phyloP scores from a whole-genome alignment of 2,797 vertebrate species.

The Masticophis lateralis region DNA sequence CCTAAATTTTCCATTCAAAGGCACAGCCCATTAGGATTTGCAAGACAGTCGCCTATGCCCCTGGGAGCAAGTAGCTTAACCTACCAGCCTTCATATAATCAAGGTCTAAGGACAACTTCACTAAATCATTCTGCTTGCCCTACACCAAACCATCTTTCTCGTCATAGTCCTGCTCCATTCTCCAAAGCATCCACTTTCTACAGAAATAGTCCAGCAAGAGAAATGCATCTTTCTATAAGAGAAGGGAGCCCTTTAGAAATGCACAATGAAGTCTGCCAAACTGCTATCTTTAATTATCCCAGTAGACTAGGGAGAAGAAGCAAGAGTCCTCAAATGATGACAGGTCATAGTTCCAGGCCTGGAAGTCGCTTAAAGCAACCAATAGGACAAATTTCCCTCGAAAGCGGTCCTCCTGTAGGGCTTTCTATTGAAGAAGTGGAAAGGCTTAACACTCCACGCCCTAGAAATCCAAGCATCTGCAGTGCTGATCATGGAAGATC shows the following conservation, averaged over 20 bases:
- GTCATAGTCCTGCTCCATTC: conserved; percentile 94
- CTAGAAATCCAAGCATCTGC: conserved; percentile 95
- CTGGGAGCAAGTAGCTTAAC: conserved; percentile 90
- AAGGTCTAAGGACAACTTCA: conserved; percentile 83
- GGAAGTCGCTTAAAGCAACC: conserved; percentile 94
- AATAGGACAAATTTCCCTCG: conserved; percentile 87
- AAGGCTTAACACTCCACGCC: conserved; percentile 93
- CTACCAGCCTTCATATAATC: conserved; percentile 89
- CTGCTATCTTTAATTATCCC: conserved; percentile 89
- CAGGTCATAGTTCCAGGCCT: conserved; percentile 81
- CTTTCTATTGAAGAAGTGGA: conserved; percentile 97
- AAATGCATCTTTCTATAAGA: conserved; percentile 86
- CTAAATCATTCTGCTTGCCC: conserved; percentile 89
- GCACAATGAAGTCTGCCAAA: conserved; percentile 84
- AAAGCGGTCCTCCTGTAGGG: conserved; percentile 89
- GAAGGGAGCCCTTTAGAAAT: conserved; percentile 88
- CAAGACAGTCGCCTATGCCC: conserved; percentile 90
- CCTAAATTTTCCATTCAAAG: conserved; percentile 97
- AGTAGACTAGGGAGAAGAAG: conserved; percentile 90
- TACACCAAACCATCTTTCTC: conserved; percentile 87
- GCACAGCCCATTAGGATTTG: conserved; percentile 93
- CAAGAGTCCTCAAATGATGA: conserved; percentile 94
- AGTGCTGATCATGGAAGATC: conserved; percentile 96
- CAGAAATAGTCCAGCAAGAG: conserved; percentile 89
- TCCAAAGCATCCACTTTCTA: conserved; percentile 90